Evolutionary conservation across 2,888 invertebrate genomes (phyloP).

Genomic region (Acanthosepion esculentum): DNA sequence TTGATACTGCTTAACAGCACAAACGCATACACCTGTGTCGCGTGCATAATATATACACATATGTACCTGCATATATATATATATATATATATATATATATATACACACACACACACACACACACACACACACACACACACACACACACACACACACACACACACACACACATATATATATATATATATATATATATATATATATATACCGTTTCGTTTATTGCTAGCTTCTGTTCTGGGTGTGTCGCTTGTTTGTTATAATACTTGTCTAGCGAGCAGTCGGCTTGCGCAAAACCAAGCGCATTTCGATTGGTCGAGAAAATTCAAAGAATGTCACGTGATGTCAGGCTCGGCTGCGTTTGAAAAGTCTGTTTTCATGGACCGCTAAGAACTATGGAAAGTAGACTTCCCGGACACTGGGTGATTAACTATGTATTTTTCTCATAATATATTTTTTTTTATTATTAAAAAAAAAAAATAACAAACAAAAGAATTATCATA

Average conservation of each 20-base stretch:
- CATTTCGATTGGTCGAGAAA: background rate
- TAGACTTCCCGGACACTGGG: background rate
- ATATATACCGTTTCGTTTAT: no score
- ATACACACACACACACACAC: no score
- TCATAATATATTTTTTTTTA: background rate
- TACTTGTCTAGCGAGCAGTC: background rate
- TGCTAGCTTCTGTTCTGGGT: background rate
- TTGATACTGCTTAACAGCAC: background rate
- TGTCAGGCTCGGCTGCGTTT: background rate
- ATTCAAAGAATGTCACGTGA: slow-evolving; percentile 10
- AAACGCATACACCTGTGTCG: background rate
- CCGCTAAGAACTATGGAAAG: background rate
- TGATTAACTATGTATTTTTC: background rate
- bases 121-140: no score
- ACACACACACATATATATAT: no score
- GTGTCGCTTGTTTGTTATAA: background rate
- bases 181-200: no score
- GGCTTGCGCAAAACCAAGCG: background rate
- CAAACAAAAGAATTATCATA: no score
- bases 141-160: no score
- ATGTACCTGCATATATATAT: no score
- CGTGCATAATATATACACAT: background rate
- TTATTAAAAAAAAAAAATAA: no score
- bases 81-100: no score
- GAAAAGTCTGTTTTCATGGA: background rate